Evolutionary conservation across 2,113 vertebrate species (phyloP).

Genomic region (Zosterops pallidus): DNA sequence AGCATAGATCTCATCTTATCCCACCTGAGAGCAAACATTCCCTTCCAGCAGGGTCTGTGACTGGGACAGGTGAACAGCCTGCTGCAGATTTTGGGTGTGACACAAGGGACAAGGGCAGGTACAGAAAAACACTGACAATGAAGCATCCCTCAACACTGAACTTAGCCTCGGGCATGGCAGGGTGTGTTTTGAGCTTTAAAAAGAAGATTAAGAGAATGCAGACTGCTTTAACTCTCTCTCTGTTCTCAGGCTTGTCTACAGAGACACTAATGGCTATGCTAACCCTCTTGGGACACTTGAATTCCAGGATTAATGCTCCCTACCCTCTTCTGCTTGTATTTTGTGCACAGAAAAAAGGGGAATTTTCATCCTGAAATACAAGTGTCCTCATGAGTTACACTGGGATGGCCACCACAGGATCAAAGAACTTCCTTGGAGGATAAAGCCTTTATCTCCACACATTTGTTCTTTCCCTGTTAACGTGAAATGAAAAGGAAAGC

Average conservation of each 20-base stretch:
- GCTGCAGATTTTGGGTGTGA: not conserved
- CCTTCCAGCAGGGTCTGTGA: not conserved
- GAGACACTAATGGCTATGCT: not conserved
- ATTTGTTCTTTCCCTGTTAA: constrained; percentile 16
- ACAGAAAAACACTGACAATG: not conserved
- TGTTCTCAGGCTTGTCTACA: not conserved
- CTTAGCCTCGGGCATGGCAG: not conserved
- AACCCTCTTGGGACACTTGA: not conserved
- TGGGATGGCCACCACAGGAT: not conserved
- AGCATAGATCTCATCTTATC: fast-evolving
- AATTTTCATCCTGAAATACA: not conserved
- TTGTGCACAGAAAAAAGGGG: not conserved
- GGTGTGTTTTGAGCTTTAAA: not conserved
- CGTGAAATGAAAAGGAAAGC: not conserved
- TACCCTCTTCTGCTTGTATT: not conserved
- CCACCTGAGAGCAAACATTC: not conserved
- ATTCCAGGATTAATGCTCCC: not conserved
- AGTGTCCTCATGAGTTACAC: not conserved
- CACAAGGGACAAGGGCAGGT: fast-evolving
- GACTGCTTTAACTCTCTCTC: not conserved
- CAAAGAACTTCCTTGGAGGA: constrained; percentile 16
- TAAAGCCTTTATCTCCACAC: constrained; percentile 25
- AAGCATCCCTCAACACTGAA: not conserved
- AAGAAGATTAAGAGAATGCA: not conserved
- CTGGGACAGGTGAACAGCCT: not conserved